Conservation (phyloP, 1,140 invertebrate species). For the Diachasmimorpha longicaudata region DNA sequence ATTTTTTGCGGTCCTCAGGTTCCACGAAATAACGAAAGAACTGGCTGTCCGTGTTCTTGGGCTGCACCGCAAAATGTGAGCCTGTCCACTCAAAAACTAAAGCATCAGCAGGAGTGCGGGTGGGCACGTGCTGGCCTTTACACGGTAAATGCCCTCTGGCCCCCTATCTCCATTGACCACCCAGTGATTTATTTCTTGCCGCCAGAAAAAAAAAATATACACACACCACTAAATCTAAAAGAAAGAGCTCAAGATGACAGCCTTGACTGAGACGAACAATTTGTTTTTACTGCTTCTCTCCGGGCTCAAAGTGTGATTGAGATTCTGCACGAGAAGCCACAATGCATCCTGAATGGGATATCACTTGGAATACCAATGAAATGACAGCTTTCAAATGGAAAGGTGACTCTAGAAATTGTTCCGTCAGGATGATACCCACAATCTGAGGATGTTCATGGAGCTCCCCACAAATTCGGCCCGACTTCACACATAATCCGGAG, state of each 20-base stretch:
- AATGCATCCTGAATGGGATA: neutral
- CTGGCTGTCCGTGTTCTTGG: neutral
- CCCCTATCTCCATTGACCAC: neutral
- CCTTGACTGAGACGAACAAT: neutral
- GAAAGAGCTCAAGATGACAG: neutral
- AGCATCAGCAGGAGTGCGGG: neutral
- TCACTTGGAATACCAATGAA: neutral
- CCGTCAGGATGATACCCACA: neutral
- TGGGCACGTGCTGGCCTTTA: neutral
- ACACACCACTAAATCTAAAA: neutral
- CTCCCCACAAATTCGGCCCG: neutral
- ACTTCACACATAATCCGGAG: neutral
- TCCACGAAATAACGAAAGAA: neutral
- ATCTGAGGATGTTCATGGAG: neutral
- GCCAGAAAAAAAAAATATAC: neutral
- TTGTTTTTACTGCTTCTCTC: neutral
- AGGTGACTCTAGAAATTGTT: neutral
- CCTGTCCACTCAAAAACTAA: neutral
- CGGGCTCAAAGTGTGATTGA: neutral
- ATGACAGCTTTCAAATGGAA: conserved; percentile 3
- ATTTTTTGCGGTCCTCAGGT: no score
- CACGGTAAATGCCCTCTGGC: neutral
- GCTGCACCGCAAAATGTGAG: neutral
- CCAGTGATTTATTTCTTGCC: conserved; percentile 1
- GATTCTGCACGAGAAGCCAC: neutral